Evolutionary conservation across 2,113 vertebrate species (phyloP), one percentile per base, ranked within the genome.

Genomic region (Vireo altiloquus): DNA sequence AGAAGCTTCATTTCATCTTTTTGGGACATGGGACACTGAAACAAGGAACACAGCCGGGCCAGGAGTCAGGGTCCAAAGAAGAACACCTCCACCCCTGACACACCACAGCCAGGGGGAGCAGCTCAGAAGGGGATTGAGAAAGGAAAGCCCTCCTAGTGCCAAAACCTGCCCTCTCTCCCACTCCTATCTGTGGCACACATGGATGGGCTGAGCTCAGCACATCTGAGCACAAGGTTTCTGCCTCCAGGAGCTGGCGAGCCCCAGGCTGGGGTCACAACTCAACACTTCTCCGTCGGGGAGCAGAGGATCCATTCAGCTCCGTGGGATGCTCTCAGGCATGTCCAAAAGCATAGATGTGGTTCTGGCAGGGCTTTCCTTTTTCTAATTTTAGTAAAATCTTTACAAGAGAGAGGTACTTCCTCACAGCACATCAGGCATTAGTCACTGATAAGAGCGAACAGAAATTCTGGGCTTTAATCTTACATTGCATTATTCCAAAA

Each of bases 201-300:
- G 83, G 87, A 52, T 9, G 47, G 69, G 39, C 30, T 39, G 65
- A 78, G 72, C 49, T 89, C 86, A 89, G 59, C 79, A 93, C 80
- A 87, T 90, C 64, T 81, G 86, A 96, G 56, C 60, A 37, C 72
- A 78, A 95, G 64, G 69, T 11, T 85, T 60, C 42, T 77, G 42
- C 33, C 82, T 70, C 50, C 53, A 50, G 82, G 82, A 93, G 39
- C 50, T 50, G 49, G 69, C 0, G 0, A 90, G 44, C 44, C n/a
- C 47, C 52, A 70, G 31, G 50, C 56, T 59, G 61, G 47, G 65
- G 47, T 63, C 66, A 78, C 35, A 89, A 52, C 42, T 90, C 77
- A 78, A 3, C 88, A 77, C n/a, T 39, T 59, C 71, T 44, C 59
- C 0, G 0, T 22, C 3, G 0, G 10, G 28, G 17, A 94, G 76